Evolutionary conservation across 1,140 invertebrate species (phyloP).

Genomic region (Penaeus japonicus): DNA sequence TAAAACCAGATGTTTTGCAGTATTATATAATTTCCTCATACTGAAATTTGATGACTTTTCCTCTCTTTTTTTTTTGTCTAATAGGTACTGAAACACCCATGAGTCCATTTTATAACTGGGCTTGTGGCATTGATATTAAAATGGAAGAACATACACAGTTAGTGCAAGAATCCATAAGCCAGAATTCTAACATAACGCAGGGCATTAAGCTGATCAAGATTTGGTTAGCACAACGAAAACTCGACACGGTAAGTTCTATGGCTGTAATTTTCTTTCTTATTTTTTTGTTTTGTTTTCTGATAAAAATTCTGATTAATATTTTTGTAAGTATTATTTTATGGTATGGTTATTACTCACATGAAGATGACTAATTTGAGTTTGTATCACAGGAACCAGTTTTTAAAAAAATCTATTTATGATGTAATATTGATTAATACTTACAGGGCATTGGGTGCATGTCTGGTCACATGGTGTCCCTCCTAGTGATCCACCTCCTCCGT

Average conservation of each 20-base stretch:
- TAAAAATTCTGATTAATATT: not conserved
- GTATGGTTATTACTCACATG: not conserved
- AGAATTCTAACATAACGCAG: constrained; percentile 18
- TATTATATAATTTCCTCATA: no score
- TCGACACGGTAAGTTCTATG: constrained; percentile 27
- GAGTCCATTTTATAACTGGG: constrained; percentile 38
- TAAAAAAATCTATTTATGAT: no score
- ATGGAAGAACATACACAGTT: constrained; percentile 25
- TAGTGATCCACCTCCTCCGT: constrained; percentile 38
- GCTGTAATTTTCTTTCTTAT: not conserved
- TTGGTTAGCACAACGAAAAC: constrained; percentile 33
- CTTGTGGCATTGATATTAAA: constrained; percentile 28
- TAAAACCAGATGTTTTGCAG: no score
- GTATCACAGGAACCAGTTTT: no score
- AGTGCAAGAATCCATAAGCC: not conserved
- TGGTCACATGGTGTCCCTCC: constrained; percentile 36
- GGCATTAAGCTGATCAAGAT: constrained; percentile 42
- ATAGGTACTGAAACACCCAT: not conserved
- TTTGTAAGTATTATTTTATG: not conserved
- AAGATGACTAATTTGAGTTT: no score
- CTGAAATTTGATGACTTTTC: no score
- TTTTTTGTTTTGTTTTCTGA: not conserved
- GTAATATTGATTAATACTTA: not conserved
- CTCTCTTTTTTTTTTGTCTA: not conserved
- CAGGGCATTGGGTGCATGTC: constrained; percentile 35